Percentiles rank a stretch among this genome's conserved stretches.
These are phyloP conservation scores for Gavia stellata DNA, from an alignment of 2,113 vertebrate genomes.

Conservation along the genomic window DNA sequence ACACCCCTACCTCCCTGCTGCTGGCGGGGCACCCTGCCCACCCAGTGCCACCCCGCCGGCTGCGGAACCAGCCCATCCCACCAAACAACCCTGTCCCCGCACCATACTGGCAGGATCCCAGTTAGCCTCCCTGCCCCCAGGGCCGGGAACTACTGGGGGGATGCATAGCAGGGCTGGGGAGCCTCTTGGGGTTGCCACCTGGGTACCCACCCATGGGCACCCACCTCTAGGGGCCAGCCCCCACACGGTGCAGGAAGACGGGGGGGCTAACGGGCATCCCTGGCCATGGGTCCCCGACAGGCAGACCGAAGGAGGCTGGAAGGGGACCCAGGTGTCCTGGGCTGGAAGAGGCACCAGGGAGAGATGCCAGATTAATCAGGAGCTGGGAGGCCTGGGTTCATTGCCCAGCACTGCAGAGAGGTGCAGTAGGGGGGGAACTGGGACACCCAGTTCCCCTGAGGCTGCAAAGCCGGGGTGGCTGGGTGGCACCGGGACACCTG, in stretches of 20 bases:
- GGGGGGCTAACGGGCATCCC: background rate
- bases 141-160: background rate
- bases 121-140: background rate
- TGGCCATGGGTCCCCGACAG: background rate
- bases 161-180: too few relatives aligned
- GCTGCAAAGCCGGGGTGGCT: background rate
- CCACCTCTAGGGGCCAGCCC: background rate
- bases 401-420: conserved; percentile 48
- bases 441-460: background rate
- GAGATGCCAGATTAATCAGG: conserved; percentile 29
- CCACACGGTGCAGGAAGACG: accelerated
- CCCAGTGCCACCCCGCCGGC: background rate
- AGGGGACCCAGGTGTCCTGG: conserved; percentile 15
- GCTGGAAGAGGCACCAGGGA: background rate
- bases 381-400: background rate
- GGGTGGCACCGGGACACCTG: accelerated
- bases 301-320: background rate
- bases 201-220: background rate
- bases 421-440: background rate
- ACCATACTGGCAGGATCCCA: background rate
- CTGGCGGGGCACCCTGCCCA: background rate
- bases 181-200: background rate
- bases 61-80: background rate
- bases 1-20: background rate
- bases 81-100: background rate